Evolutionary conservation across 2,113 vertebrate species (phyloP).

Genomic region (Pollimyrus isidori): DNA sequence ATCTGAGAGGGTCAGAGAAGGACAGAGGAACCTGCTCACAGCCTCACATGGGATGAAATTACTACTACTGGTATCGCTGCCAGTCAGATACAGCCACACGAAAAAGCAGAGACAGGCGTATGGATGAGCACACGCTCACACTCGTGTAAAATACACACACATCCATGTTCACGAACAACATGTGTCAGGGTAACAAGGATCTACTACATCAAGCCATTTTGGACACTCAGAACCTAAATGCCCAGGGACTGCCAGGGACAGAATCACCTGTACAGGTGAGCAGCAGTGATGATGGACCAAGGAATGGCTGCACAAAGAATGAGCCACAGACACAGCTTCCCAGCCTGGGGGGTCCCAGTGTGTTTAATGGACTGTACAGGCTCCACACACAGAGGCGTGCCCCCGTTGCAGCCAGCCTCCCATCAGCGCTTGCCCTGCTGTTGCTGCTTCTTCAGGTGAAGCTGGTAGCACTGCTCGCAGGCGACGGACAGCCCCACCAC

Average conservation of each 20-base stretch:
- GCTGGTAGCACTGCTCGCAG: slow-evolving; percentile 70
- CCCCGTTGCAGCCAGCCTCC: background rate
- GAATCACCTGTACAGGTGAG: background rate
- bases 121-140: background rate
- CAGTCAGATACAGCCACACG: background rate
- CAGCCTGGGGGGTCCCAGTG: background rate
- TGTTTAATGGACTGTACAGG: background rate
- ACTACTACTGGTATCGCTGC: background rate
- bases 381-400: background rate
- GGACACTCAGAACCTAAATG: background rate
- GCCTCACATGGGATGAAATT: background rate
- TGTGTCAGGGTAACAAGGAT: background rate
- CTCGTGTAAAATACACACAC: background rate
- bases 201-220: background rate
- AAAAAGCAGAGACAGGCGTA: background rate
- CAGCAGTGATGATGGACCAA: background rate
- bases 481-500: slow-evolving; percentile 75
- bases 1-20: background rate
- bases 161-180: background rate
- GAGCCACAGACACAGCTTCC: background rate
- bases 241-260: background rate
- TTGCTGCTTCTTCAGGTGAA: slow-evolving; percentile 32
- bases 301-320: background rate
- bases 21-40: background rate
- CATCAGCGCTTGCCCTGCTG: slow-evolving; percentile 35